Conservation (phyloP, 2,888 invertebrate genomes). For the Pristionchus mayeri region DNA sequence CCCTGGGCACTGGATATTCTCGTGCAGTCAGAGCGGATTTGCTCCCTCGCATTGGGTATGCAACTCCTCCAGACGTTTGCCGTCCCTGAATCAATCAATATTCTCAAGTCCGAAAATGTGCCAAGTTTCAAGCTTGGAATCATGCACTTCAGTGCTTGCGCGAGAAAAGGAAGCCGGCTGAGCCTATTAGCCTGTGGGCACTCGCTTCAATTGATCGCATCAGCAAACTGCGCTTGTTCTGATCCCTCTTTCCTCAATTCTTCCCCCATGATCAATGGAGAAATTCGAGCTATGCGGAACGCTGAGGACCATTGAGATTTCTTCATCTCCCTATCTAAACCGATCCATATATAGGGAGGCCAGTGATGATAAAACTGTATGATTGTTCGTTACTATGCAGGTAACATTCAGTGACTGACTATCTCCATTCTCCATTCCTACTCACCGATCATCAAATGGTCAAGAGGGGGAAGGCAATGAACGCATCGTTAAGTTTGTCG, state of each 20-base stretch:
- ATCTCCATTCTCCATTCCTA: neutral
- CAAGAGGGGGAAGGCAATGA: neutral
- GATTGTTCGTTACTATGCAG: too few relatives aligned
- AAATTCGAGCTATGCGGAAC: slow-evolving; percentile 41
- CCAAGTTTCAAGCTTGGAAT: too few relatives aligned
- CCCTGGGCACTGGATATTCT: slow-evolving; percentile 72
- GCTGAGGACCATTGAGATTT: neutral
- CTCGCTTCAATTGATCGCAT: slow-evolving; percentile 15
- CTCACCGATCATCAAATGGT: slow-evolving; percentile 30
- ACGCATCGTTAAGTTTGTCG: slow-evolving; percentile 22
- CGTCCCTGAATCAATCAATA: neutral
- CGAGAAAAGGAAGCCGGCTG: neutral
- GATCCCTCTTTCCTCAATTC: neutral
- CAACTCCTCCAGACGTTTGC: slow-evolving; percentile 73
- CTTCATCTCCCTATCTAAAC: neutral
- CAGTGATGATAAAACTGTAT: too few relatives aligned
- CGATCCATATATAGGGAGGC: too few relatives aligned
- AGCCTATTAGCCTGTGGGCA: neutral
- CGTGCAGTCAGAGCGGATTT: slow-evolving; percentile 73
- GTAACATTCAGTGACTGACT: too few relatives aligned
- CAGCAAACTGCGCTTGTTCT: slow-evolving; percentile 29
- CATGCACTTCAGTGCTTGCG: too few relatives aligned
- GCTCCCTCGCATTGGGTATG: slow-evolving; percentile 71
- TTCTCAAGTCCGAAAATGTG: neutral
- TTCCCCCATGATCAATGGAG: neutral